A percentile compares a stretch with the other conserved stretches of the same genome.
Conservation (phyloP, 2,113 vertebrate genomes). For the Spea multiplicata region DNA sequence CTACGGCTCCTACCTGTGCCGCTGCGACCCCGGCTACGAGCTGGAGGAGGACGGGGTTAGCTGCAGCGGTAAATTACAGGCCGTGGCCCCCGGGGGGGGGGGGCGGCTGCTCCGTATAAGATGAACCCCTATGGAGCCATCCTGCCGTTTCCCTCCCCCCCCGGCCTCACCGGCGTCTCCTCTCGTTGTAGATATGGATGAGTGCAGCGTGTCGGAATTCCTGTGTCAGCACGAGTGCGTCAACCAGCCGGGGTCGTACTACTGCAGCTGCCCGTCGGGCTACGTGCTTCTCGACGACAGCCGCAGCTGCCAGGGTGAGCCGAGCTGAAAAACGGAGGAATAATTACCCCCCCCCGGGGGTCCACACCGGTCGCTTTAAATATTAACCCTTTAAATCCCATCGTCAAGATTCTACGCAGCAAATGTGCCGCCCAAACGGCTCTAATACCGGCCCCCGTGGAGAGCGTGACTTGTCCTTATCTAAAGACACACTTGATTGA, state of each 20-base stretch:
- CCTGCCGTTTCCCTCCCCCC: no score
- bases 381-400: not conserved
- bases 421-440: no score
- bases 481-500: no score
- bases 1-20: conserved; percentile 95
- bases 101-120: not conserved
- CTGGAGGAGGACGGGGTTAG: conserved; percentile 84
- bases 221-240: conserved; percentile 92
- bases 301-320: conserved; percentile 88
- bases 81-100: no score
- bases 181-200: conserved; percentile 76
- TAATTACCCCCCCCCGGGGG: not conserved
- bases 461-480: no score
- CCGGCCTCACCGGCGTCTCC: not conserved
- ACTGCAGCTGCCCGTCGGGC: conserved; percentile 87
- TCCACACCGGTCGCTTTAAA: no score
- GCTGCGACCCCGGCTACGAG: conserved; percentile 93
- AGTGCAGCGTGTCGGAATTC: conserved; percentile 97
- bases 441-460: no score
- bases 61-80: conserved; percentile 79
- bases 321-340: no score
- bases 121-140: not conserved
- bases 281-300: conserved; percentile 87
- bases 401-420: conserved; percentile 25
- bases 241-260: conserved; percentile 86